Conservation (phyloP, 2,888 invertebrate species). For the Rambutsinella grinnellia region DNA sequence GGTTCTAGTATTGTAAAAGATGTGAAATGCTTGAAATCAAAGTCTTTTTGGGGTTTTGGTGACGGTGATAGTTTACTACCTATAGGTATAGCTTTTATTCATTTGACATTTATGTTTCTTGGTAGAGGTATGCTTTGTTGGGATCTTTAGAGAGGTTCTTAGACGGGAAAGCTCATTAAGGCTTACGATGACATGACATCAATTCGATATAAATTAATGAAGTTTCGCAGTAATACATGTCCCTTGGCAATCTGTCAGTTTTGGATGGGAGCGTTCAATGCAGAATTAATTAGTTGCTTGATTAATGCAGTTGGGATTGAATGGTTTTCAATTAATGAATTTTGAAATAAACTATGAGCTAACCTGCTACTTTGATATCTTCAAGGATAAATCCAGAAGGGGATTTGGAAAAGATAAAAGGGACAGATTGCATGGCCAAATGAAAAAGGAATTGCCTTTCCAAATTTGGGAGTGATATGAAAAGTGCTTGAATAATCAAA, state of each 20-base stretch:
- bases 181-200: neutral
- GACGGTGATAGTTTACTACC: neutral
- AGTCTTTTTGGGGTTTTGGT: neutral
- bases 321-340: no score
- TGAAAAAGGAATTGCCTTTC: no score
- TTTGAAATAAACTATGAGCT: no score
- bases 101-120: neutral
- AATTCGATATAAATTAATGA: neutral
- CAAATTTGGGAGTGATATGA: neutral
- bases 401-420: neutral
- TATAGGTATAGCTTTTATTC: neutral
- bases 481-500: no score
- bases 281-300: no score
- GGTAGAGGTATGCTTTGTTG: no score
- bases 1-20: neutral
- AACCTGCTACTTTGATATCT: neutral
- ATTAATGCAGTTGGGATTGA: no score
- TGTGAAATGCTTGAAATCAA: neutral
- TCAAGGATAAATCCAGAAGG: neutral
- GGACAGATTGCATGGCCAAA: no score
- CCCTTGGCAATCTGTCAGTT: slow-evolving; percentile 7
- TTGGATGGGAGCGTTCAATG: no score
- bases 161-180: slow-evolving; percentile 7
- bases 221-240: neutral
- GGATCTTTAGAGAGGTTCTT: neutral